Evolutionary conservation across 2,888 invertebrate species (phyloP).

Genomic region (Tridacna gigas): DNA sequence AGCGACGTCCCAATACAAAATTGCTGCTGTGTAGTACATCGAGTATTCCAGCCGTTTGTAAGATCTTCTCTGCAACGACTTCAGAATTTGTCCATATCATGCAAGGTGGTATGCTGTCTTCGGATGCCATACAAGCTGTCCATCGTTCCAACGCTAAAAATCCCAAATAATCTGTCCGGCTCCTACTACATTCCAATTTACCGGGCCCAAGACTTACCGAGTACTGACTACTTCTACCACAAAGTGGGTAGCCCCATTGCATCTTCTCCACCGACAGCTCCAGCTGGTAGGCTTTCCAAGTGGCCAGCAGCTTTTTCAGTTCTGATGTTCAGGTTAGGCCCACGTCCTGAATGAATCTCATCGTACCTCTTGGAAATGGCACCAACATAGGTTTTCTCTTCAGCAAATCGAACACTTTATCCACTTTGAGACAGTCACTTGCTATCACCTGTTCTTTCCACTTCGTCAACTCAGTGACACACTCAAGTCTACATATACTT

Average conservation of each 20-base stretch:
- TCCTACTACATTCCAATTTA: neutral
- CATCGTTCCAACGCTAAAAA: slow-evolving; percentile 26
- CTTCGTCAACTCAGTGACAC: slow-evolving; percentile 17
- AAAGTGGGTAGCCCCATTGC: slow-evolving; percentile 31
- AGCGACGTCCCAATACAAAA: neutral
- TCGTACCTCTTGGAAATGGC: slow-evolving; percentile 16
- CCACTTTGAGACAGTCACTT: slow-evolving; percentile 25
- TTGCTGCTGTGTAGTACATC: neutral
- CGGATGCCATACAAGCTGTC: slow-evolving; percentile 18
- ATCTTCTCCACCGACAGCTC: slow-evolving; percentile 35
- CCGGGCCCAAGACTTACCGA: slow-evolving; percentile 31
- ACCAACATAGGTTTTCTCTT: slow-evolving; percentile 32
- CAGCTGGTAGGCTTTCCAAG: slow-evolving; percentile 27
- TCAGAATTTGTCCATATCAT: slow-evolving; percentile 7
- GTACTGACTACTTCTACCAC: neutral
- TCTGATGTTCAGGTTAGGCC: too few species aligned
- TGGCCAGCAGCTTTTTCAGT: too few species aligned
- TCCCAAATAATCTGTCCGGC: slow-evolving; percentile 3
- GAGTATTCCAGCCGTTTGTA: neutral
- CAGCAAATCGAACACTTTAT: slow-evolving; percentile 14
- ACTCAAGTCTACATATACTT: slow-evolving; percentile 41
- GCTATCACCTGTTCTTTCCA: slow-evolving; percentile 10
- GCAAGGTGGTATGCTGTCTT: slow-evolving; percentile 18
- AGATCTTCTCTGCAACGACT: neutral
- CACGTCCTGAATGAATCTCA: slow-evolving; percentile 15